A percentile compares a stretch with the other conserved stretches of the same genome.
Evolutionary conservation across 2,113 vertebrate species (phyloP).

Genomic region (Setophaga petechia): DNA sequence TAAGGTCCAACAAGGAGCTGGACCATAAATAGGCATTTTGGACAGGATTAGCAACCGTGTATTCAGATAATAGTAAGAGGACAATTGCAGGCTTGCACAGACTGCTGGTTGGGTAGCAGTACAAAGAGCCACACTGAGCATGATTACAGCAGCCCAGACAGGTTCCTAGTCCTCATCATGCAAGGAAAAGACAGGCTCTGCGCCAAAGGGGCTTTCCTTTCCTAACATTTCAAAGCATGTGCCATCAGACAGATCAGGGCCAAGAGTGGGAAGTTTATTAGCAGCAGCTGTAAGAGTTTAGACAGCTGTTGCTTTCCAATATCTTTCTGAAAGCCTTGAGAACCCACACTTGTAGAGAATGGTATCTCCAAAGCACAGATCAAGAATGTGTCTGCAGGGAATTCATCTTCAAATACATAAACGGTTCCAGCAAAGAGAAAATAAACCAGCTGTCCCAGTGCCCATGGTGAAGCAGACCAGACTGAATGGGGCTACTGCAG

Average conservation of each 20-base stretch:
- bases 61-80: not conserved
- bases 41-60: rapidly evolving
- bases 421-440: not conserved
- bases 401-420: not conserved
- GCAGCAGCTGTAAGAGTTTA: not conserved
- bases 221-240: not conserved
- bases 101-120: not conserved
- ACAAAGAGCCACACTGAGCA: not conserved
- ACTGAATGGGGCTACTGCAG: not conserved
- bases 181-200: not conserved
- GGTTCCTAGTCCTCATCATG: not conserved
- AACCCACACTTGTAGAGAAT: not conserved
- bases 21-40: not conserved
- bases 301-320: conserved; percentile 13
- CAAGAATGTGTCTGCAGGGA: not conserved
- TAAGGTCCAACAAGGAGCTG: not conserved
- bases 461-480: not conserved
- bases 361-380: not conserved
- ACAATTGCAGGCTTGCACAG: not conserved
- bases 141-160: not conserved
- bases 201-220: conserved; percentile 4
- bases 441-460: not conserved
- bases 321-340: not conserved
- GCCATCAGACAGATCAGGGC: not conserved
- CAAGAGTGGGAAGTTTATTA: not conserved